A percentile compares a stretch with the other conserved stretches of the same genome.
Conservation (phyloP, 2,113 vertebrate genomes). For the Gobius niger region DNA sequence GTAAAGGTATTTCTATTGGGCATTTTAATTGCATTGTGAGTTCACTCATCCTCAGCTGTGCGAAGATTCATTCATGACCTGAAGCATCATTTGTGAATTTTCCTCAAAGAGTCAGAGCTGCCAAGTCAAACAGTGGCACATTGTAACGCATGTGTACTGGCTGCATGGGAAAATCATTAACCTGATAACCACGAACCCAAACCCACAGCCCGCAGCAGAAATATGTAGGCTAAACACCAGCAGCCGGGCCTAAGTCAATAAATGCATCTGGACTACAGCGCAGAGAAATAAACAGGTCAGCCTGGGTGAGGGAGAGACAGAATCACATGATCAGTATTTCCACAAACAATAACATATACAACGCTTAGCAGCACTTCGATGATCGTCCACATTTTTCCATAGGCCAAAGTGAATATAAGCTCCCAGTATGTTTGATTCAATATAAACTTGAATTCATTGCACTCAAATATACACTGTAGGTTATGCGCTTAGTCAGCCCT, state of each 20-base stretch:
- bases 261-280: background rate
- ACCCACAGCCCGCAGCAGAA: background rate
- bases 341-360: background rate
- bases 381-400: background rate
- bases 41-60: background rate
- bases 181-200: background rate
- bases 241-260: conserved; percentile 2
- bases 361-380: background rate
- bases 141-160: conserved; percentile 2
- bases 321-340: background rate
- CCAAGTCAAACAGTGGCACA: conserved; percentile 1
- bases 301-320: conserved; percentile 10
- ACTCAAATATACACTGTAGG: background rate
- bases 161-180: conserved; percentile 19
- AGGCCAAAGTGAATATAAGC: background rate
- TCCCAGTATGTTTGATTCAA: too few species aligned
- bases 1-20: too few species aligned
- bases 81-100: conserved; percentile 10
- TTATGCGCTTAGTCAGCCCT: too few species aligned
- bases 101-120: background rate
- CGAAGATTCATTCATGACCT: background rate
- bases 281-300: background rate
- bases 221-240: conserved; percentile 9
- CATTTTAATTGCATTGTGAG: background rate
- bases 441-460: background rate